Percentiles rank a stretch among this genome's conserved stretches.
Evolutionary conservation across 2,113 vertebrate species (phyloP).

Genomic region (Strigops habroptila): DNA sequence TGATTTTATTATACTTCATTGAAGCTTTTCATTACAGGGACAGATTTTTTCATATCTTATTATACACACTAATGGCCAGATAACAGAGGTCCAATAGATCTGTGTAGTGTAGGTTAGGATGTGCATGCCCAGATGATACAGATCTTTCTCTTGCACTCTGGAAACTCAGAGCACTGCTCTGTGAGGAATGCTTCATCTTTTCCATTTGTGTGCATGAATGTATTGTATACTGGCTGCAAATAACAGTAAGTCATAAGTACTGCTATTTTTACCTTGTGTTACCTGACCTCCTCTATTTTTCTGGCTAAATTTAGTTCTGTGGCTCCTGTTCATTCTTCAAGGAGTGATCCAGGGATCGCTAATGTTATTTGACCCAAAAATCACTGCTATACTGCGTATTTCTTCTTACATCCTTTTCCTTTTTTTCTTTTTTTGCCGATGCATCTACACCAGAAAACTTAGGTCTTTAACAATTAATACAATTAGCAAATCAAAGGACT

Average conservation of each 20-base stretch:
- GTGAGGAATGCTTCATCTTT: neutral
- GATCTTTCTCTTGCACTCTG: neutral
- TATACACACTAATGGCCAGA: neutral
- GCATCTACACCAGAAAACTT: neutral
- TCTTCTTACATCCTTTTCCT: neutral
- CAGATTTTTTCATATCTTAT: neutral
- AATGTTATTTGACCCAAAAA: neutral
- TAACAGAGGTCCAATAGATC: neutral
- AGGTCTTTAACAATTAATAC: neutral
- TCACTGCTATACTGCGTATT: neutral
- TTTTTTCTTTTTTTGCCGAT: neutral
- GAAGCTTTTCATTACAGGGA: neutral
- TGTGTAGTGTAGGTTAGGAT: neutral
- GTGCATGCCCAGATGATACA: neutral
- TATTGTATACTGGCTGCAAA: neutral
- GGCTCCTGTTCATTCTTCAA: neutral
- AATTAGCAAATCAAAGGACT: neutral
- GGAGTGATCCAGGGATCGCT: neutral
- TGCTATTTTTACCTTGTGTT: neutral
- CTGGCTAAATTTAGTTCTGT: neutral
- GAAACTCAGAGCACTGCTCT: neutral
- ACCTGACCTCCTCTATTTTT: neutral
- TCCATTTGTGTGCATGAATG: neutral
- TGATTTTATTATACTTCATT: neutral
- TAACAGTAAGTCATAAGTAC: neutral